Conservation (phyloP, 2,113 vertebrate genomes). For the Cynoglossus semilaevis region DNA sequence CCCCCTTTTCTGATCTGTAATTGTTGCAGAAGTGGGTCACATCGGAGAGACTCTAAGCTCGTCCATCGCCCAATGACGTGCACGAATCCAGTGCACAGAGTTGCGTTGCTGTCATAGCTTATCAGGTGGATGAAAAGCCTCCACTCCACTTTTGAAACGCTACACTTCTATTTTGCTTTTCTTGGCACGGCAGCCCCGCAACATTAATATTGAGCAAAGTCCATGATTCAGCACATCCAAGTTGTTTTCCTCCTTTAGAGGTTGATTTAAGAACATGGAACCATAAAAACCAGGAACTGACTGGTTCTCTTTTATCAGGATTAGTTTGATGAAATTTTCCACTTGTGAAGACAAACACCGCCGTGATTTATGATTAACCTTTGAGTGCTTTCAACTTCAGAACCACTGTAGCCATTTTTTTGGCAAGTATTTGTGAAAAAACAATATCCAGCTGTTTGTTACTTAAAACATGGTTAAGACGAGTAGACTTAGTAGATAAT, state of each 20-base stretch:
- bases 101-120: too few species aligned
- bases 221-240: conserved; percentile 11
- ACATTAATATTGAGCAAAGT: conserved; percentile 27
- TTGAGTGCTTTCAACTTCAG: not conserved
- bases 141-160: conserved; percentile 32
- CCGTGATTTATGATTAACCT: not conserved
- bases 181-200: conserved; percentile 27
- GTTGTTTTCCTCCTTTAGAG: not conserved
- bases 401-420: not conserved
- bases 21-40: conserved; percentile 58
- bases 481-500: too few species aligned
- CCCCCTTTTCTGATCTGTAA: conserved; percentile 37
- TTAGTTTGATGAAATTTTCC: not conserved
- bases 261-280: conserved; percentile 10
- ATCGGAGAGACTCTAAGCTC: too few species aligned
- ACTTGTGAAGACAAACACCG: not conserved
- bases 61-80: too few species aligned
- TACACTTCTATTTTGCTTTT: conserved; percentile 40
- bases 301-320: not conserved
- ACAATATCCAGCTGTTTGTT: too few species aligned
- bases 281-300: not conserved
- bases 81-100: too few species aligned
- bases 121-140: too few species aligned
- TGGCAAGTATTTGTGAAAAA: too few species aligned
- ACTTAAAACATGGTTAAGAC: too few species aligned